These are phyloP conservation scores for Copidosoma aretas DNA, from an alignment of 2,888 invertebrate species.

Conservation along the genomic window DNA sequence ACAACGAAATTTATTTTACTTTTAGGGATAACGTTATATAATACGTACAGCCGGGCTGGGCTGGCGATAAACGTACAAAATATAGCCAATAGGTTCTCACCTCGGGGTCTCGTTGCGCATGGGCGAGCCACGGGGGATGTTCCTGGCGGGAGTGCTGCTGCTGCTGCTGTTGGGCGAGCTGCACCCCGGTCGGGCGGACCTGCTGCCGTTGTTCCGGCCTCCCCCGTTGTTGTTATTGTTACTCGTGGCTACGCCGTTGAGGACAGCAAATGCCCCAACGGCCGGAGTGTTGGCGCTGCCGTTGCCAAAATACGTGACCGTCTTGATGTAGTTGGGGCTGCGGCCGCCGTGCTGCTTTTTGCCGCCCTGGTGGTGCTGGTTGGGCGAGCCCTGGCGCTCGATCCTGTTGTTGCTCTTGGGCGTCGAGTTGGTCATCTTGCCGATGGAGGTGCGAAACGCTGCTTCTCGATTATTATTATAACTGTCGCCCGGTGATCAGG, in stretches of 20 bases:
- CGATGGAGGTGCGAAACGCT: neutral
- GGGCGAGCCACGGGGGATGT: slow-evolving; percentile 49
- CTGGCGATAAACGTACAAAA: neutral
- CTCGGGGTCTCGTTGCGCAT: slow-evolving; percentile 52
- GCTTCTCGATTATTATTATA: too few species aligned
- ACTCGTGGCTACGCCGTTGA: slow-evolving; percentile 32
- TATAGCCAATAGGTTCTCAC: neutral
- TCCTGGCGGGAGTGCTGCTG: slow-evolving; percentile 43
- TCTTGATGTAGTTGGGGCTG: slow-evolving; percentile 30
- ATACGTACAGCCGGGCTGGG: too few species aligned
- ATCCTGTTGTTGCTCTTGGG: slow-evolving; percentile 57
- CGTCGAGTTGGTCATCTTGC: slow-evolving; percentile 58
- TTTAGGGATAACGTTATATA: too few species aligned
- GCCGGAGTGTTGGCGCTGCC: neutral
- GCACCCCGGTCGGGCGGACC: slow-evolving; percentile 50
- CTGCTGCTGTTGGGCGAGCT: slow-evolving; percentile 48
- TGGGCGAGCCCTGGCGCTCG: slow-evolving; percentile 58
- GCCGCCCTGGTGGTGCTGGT: slow-evolving; percentile 44
- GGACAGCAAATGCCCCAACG: neutral
- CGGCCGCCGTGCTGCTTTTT: slow-evolving; percentile 42
- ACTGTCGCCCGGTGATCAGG: too few species aligned
- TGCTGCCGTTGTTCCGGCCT: slow-evolving; percentile 38
- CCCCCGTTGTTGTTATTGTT: slow-evolving; percentile 31
- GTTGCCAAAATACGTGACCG: slow-evolving; percentile 29
- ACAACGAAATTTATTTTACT: too few species aligned